Evolutionary conservation across 2,888 invertebrate genomes (phyloP), one percentile per base, ranked within the genome.

Genomic region (Eretmocerus hayati): DNA sequence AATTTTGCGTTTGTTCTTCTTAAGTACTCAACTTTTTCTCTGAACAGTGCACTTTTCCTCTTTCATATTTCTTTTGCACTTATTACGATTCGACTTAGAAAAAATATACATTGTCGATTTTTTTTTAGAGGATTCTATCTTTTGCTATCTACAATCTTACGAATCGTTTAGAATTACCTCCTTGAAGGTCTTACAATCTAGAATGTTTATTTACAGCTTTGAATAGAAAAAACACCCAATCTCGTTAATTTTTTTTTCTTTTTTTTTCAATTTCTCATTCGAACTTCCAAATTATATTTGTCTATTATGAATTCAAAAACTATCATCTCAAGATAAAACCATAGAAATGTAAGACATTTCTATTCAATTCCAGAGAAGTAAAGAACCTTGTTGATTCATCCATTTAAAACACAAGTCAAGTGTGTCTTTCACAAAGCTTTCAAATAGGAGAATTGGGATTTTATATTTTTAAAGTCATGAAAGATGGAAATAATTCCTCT

Each of bases 11-110:
- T 48, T 26, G 26, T 26, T 50, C 38, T 42, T 21, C 48, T 54
- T 54, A 54, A 54, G 54, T 54, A 54, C 54, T 52, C 13, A 46
- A 46, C 46, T 37, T 48, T 38, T 51, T 50, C 37, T 48, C 23
- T 42, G 48, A 48, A 44, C 47, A 48, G 31, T 44, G 50, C 33
- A 26, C 21, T 42, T 52, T 15, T 32, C 3, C 8, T 39, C 43
- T 33, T 13, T 37, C 31, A 30, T 48, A 36, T 32, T 20, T 49
- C 26, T 6, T 35, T 39, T 35, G 37, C 38, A 26, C 40, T 46
- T 43, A 36, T 37, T 41, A 49, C 46, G 49, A 52, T 41, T 45
- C 48, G 13, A 36, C 49, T 48, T 35, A 46, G 41, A 49, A 52
- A 22, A 51, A 48, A 52, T 49, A 52, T 52, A 52, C 52, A 52